Conservation (phyloP, 2,797 vertebrate species). For the Podargus strigoides region DNA sequence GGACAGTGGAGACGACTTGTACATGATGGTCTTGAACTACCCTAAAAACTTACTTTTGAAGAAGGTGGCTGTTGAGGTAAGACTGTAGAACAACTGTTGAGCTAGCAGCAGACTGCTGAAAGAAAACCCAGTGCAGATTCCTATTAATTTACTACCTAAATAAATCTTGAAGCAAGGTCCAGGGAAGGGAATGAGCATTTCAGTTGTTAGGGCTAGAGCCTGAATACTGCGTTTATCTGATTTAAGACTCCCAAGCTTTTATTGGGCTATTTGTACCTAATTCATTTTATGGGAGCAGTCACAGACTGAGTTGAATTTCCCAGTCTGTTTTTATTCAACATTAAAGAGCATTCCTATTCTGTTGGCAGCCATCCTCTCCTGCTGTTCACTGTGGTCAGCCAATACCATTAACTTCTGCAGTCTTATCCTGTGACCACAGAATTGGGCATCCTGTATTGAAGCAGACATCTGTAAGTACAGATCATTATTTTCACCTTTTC, state of each 20-base stretch:
- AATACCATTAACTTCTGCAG: background rate
- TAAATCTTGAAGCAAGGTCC: background rate
- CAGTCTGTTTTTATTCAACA: background rate
- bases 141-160: background rate
- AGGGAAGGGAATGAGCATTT: background rate
- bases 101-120: background rate
- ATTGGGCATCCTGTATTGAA: conserved; percentile 61
- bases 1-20: conserved; percentile 67
- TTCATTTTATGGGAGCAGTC: conserved; percentile 1
- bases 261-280: conserved; percentile 38
- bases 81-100: background rate
- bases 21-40: conserved; percentile 69
- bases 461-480: conserved; percentile 41
- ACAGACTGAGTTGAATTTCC: background rate
- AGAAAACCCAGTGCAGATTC: background rate
- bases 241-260: conserved; percentile 22
- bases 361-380: conserved; percentile 58
- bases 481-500: background rate
- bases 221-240: background rate
- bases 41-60: conserved; percentile 66
- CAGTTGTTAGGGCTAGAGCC: background rate
- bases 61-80: conserved; percentile 57
- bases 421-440: conserved; percentile 51
- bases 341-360: conserved; percentile 5
- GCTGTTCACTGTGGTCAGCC: conserved; percentile 44